Conservation (phyloP, 1,140 invertebrate genomes). For the Penaeus chinensis region DNA sequence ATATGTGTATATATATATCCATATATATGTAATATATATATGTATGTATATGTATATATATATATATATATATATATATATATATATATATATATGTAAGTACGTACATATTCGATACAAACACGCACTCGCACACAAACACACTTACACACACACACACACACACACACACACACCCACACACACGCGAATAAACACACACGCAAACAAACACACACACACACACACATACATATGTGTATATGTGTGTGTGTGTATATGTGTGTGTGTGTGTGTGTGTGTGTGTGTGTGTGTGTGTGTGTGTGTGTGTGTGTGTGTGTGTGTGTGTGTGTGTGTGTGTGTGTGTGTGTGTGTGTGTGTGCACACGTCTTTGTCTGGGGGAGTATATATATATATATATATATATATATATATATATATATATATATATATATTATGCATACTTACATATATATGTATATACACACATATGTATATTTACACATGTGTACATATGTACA, state of each 20-base stretch:
- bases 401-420: not conserved
- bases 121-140: no score
- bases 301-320: slow-evolving; percentile 15
- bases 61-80: not conserved
- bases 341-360: no score
- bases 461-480: not conserved
- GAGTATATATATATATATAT: not conserved
- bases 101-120: not conserved
- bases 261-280: not conserved
- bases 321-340: not conserved
- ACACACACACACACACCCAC: no score
- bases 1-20: not conserved
- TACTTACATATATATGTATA: not conserved
- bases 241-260: not conserved
- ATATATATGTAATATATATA: not conserved
- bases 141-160: no score
- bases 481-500: not conserved
- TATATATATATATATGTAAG: not conserved
- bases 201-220: not conserved
- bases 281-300: slow-evolving; percentile 15
- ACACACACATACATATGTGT: not conserved
- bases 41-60: not conserved
- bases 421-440: not conserved
- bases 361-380: no score
- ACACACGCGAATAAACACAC: no score